phyloP scores from a whole-genome alignment of 2,113 vertebrate species.

The Esox niger region DNA sequence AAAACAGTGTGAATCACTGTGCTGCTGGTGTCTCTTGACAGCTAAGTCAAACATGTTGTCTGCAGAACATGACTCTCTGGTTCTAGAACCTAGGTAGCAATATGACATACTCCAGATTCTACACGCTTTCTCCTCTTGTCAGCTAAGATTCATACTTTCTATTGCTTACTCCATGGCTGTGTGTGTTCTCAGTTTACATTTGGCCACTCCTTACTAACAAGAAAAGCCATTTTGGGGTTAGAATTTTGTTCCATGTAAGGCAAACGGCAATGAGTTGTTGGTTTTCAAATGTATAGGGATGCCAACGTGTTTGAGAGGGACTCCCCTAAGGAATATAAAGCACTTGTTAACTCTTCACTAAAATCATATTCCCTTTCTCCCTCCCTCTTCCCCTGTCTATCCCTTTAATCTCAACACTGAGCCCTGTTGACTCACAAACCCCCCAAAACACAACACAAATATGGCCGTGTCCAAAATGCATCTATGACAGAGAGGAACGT shows the following conservation, averaged over 20 bases:
- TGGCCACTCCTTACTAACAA: too few relatives aligned
- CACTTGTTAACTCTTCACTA: not conserved
- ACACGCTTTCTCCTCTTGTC: constrained; percentile 17
- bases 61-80: constrained; percentile 62
- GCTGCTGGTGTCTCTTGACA: constrained; percentile 49
- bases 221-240: too few relatives aligned
- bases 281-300: too few relatives aligned
- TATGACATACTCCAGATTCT: constrained; percentile 19
- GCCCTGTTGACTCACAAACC: constrained; percentile 3
- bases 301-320: too few relatives aligned
- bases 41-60: constrained; percentile 59
- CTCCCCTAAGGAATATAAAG: not conserved
- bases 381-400: not conserved
- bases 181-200: too few relatives aligned
- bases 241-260: too few relatives aligned
- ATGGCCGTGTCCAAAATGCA: not conserved
- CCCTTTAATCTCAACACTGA: constrained; percentile 14
- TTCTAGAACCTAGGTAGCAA: constrained; percentile 49
- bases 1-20: constrained; percentile 57
- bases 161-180: not conserved
- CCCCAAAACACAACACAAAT: not conserved
- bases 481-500: not conserved
- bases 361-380: not conserved
- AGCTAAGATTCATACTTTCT: constrained; percentile 31
- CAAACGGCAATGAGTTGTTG: too few relatives aligned